Conservation (phyloP, 2,113 vertebrate species). For the Ptilonorhynchus violaceus region DNA sequence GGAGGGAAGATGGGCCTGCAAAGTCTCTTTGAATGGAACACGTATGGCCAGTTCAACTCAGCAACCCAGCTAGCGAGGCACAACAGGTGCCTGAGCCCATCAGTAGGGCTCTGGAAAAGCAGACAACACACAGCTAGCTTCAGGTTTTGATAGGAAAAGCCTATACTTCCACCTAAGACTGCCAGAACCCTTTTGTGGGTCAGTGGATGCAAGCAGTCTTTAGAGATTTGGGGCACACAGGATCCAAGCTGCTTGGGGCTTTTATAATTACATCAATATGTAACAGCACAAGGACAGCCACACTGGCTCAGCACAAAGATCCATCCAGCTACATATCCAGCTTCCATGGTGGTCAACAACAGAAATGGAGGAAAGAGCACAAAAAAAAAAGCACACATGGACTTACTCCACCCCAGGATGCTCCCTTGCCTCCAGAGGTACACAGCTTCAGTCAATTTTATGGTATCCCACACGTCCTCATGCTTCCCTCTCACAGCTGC, state of each 20-base stretch:
- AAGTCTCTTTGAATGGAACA: neutral
- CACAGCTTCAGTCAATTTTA: neutral
- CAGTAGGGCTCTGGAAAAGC: neutral
- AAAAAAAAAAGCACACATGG: neutral
- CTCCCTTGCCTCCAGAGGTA: neutral
- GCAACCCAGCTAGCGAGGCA: accelerated
- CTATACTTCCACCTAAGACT: neutral
- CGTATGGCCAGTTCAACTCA: neutral
- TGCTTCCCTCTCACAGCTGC: neutral
- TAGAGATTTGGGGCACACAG: neutral
- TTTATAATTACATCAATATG: neutral
- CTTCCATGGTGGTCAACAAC: neutral
- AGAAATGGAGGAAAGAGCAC: neutral
- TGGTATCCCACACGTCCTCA: neutral
- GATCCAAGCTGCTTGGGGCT: neutral
- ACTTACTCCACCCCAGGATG: neutral
- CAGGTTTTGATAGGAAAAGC: neutral
- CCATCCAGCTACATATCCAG: neutral
- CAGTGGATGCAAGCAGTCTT: neutral
- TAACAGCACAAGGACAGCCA: neutral
- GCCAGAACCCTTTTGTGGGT: neutral
- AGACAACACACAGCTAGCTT: neutral
- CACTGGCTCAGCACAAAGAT: neutral
- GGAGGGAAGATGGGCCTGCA: neutral
- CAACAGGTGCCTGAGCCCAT: accelerated